Base-by-base conservation (phyloP, 2,888 invertebrate species). In the Lithophane semibrunnea region DNA sequence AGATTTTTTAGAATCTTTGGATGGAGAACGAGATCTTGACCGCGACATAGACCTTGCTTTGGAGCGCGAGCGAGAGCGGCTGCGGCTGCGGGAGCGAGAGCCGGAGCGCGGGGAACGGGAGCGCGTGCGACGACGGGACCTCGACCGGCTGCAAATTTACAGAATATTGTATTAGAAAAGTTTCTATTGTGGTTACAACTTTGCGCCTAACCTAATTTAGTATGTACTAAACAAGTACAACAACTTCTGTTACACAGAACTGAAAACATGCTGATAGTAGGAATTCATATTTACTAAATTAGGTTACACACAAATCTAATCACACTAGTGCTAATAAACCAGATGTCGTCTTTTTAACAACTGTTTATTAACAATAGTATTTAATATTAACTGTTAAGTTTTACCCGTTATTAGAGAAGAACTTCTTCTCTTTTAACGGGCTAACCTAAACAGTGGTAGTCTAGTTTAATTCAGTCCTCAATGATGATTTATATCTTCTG, bases 41-140 rank as follows among this genome's bases (percentile, higher is more conserved):
- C 96, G 94, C 63, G 97, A 96, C 93, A 95, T 94, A 42, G 97
- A 97, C 77, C 96, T 94, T 76, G 94, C 95, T 91, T 96, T 96
- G 84, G 96, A 96, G 86, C 96, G 96, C n/a, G 97, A 96, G 84
- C 96, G 95, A n/a, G 96, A 96, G 80, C 97, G 95, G 86, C 94
- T 94, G 87, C 97, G 96, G 86, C 95, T 94, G 87, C 96, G 94
- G 9, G 93, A 93, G 80, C 96, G 96, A 9, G 97, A 97, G 60
- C 97, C 96, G 1, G 97, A 97, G 81, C 96, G 96, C 81, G 97
- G 91, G 84, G 97, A 95, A 87, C 97, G 97, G 29, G 98, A 98
- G 76, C 97, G 97, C 79, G 97, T 97, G 88, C 97, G 97, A 66
- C 96, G 95, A 74, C 96, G 96, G 44, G 98, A 98, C 89, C 97